Evolutionary conservation across 2,113 vertebrate species (phyloP).

Genomic region (Genyomyrus donnyi): DNA sequence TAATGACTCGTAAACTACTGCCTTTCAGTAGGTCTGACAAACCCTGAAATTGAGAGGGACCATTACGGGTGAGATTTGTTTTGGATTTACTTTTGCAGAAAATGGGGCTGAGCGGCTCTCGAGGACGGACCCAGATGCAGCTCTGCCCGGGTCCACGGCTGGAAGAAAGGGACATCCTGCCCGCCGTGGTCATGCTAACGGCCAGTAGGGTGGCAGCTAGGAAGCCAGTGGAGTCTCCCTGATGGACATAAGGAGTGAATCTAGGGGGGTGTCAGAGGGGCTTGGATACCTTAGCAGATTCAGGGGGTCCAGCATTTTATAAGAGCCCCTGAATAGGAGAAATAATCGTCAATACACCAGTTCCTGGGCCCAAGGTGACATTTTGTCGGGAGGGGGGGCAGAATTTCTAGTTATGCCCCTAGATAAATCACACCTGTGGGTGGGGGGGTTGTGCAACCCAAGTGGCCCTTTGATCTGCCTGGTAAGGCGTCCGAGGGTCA

Average conservation of each 20-base stretch:
- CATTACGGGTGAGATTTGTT: not conserved
- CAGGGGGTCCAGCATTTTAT: not conserved
- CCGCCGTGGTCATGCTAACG: not conserved
- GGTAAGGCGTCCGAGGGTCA: not conserved
- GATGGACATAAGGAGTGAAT: not conserved
- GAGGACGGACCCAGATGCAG: not conserved
- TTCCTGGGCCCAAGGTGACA: not conserved
- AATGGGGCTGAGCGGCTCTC: not conserved
- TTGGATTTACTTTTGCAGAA: not conserved
- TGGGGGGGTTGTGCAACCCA: not conserved
- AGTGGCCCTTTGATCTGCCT: conserved; percentile 15
- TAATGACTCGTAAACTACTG: conserved; percentile 6
- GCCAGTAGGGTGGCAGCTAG: not conserved
- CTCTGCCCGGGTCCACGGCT: not conserved
- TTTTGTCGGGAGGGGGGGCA: not conserved
- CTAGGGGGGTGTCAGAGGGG: not conserved
- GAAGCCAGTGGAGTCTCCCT: not conserved
- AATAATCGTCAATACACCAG: not conserved
- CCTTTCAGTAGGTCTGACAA: not conserved
- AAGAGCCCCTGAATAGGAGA: not conserved
- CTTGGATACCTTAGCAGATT: not conserved
- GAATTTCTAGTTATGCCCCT: not conserved
- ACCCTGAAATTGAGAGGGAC: not conserved
- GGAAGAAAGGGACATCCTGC: not conserved
- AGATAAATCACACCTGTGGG: not conserved